Evolutionary conservation across 1,140 invertebrate genomes (phyloP).

Genomic region (Drosophila varians): DNA sequence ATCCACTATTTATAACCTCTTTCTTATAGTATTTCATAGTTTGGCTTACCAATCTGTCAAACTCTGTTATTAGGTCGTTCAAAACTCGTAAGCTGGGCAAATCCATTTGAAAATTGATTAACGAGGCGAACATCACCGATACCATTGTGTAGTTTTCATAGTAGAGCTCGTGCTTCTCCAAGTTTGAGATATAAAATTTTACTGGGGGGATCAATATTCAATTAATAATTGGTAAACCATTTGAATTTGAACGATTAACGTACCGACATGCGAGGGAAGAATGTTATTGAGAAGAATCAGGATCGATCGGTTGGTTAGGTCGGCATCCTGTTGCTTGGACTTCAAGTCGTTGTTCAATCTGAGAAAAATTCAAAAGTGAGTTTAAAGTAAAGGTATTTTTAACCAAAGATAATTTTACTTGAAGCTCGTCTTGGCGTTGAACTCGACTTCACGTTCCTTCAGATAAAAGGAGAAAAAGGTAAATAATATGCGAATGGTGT

Average conservation of each 20-base stretch:
- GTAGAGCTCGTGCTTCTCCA: conserved; percentile 90
- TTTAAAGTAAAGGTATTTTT: too few relatives aligned
- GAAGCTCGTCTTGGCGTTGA: conserved; percentile 91
- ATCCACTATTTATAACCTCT: background rate
- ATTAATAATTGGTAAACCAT: background rate
- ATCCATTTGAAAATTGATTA: conserved; percentile 89
- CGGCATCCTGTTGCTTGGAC: conserved; percentile 90
- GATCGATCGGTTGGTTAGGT: conserved; percentile 90
- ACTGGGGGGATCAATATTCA: background rate
- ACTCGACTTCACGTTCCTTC: conserved; percentile 94
- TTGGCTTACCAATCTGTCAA: conserved; percentile 86
- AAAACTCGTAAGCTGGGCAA: conserved; percentile 90
- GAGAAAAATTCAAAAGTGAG: background rate
- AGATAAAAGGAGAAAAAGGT: conserved; percentile 86
- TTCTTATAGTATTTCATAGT: background rate
- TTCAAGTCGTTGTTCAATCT: conserved; percentile 86
- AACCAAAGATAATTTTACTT: conserved; percentile 37
- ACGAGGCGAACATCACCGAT: conserved; percentile 95
- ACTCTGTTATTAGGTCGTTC: conserved; percentile 95
- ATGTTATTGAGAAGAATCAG: conserved; percentile 93
- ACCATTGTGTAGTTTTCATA: conserved; percentile 92
- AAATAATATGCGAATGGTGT: conserved; percentile 88
- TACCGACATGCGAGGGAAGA: conserved; percentile 92
- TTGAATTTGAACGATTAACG: conserved; percentile 46
- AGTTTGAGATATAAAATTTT: conserved; percentile 88